phyloP scores from a whole-genome alignment of 1,140 invertebrate species.

The Idris sp. region DNA sequence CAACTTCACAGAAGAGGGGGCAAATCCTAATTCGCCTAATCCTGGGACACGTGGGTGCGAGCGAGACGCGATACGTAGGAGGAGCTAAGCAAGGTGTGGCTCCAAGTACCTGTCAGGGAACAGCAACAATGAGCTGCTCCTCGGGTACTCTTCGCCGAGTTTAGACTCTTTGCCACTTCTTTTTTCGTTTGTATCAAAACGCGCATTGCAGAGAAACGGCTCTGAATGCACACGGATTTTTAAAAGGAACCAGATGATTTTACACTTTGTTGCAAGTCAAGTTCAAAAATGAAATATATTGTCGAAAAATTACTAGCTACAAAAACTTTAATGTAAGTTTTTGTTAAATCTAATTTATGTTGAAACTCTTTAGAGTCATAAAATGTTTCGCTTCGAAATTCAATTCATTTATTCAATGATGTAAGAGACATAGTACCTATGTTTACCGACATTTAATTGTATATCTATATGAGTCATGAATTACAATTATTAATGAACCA shows the following conservation, averaged over 20 bases:
- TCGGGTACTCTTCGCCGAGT: slow-evolving; percentile 63
- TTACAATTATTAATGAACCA: too few species aligned
- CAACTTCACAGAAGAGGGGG: too few species aligned
- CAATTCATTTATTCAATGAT: too few species aligned
- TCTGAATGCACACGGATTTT: slow-evolving; percentile 39
- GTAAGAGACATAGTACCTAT: too few species aligned
- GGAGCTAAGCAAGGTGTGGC: slow-evolving; percentile 64
- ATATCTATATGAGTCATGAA: too few species aligned
- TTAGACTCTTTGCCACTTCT: slow-evolving; percentile 60
- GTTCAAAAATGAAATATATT: too few species aligned
- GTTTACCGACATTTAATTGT: too few species aligned
- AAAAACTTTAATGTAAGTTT: too few species aligned
- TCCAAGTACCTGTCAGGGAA: slow-evolving; percentile 70
- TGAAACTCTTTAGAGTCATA: too few species aligned
- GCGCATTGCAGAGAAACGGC: slow-evolving; percentile 31
- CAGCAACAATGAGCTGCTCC: slow-evolving; percentile 66
- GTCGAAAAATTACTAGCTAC: too few species aligned
- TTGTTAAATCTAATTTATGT: too few species aligned
- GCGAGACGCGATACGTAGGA: slow-evolving; percentile 46
- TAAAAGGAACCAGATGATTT: slow-evolving; percentile 33
- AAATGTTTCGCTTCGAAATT: too few species aligned
- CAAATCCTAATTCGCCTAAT: slow-evolving; percentile 68
- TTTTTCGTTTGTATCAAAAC: slow-evolving; percentile 36
- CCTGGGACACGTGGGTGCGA: slow-evolving; percentile 51
- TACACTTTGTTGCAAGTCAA: slow-evolving; percentile 33